These are phyloP conservation scores for Heteromurus nitidus DNA, from an alignment of 2,888 invertebrate species.

Conservation along the genomic window DNA sequence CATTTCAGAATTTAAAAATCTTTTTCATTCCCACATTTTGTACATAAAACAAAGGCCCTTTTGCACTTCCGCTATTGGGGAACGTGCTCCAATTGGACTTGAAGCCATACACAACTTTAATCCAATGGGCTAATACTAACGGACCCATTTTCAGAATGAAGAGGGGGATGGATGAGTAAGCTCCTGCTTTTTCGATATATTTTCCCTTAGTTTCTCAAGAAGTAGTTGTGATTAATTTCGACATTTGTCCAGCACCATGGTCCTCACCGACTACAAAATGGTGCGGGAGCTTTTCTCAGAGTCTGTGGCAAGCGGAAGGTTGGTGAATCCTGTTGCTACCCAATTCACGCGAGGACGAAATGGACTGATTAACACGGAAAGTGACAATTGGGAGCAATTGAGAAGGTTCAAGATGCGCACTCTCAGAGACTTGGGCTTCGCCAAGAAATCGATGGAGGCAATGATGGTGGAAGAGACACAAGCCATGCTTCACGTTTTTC, in stretches of 20 bases:
- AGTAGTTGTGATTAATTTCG: neutral
- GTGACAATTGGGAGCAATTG: conserved; percentile 35
- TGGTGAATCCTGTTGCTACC: neutral
- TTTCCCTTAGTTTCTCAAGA: neutral
- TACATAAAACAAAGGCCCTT: conserved; percentile 38
- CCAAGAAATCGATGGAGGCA: conserved; percentile 17
- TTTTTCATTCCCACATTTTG: too few species aligned
- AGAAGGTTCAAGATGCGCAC: conserved; percentile 25
- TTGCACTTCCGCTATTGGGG: conserved; percentile 42
- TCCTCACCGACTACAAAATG: conserved; percentile 54
- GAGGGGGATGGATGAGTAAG: neutral
- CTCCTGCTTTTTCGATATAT: neutral
- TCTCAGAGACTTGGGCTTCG: conserved; percentile 37
- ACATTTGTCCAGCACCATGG: conserved; percentile 32
- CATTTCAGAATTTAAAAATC: too few species aligned
- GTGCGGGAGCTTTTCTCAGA: conserved; percentile 53
- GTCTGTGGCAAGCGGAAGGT: conserved; percentile 28
- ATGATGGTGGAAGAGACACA: neutral
- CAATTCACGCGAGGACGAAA: neutral
- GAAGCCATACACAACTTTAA: neutral
- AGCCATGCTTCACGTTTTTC: neutral
- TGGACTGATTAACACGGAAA: conserved; percentile 32
- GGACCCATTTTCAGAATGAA: neutral
- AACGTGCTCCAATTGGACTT: conserved; percentile 9
- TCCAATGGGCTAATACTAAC: neutral